phyloP scores from a whole-genome alignment of 23 tunicate genomes.

The Clavelina lepadiformis region DNA sequence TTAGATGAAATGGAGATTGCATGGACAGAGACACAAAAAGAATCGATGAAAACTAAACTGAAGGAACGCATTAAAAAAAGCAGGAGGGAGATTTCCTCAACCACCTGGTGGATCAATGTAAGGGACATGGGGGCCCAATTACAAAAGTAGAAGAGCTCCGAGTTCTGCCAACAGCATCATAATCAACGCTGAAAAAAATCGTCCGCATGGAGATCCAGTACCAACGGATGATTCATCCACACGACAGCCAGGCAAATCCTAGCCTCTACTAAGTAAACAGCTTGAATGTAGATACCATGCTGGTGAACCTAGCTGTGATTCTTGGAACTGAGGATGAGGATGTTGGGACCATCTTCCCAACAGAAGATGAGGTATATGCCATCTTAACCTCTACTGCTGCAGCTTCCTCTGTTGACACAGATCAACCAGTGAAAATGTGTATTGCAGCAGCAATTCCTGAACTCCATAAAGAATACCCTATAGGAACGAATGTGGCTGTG shows the following conservation, averaged over 20 bases:
- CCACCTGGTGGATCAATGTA: conserved; percentile 3
- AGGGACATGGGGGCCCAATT: conserved; percentile 7
- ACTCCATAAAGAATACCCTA: too few relatives aligned
- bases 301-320: background rate
- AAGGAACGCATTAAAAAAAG: background rate
- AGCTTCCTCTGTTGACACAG: too few relatives aligned
- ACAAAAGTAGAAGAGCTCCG: background rate
- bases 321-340: conserved; percentile 1
- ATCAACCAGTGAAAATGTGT: too few relatives aligned
- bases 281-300: background rate
- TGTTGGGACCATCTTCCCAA: too few relatives aligned
- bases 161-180: background rate
- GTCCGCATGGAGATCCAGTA: conserved; percentile 4
- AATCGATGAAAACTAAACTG: background rate
- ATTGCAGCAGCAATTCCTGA: too few relatives aligned
- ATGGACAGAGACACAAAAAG: background rate
- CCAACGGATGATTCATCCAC: conserved; percentile 8
- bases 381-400: too few relatives aligned
- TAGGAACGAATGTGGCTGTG: too few relatives aligned
- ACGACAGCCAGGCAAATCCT: background rate
- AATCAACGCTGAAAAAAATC: conserved; percentile 2
- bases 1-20: conserved; percentile 3
- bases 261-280: conserved; percentile 6
- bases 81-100: background rate
- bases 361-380: too few relatives aligned